Evolutionary conservation across 1,140 invertebrate genomes (phyloP).

Genomic region (Amphibalanus amphitrite): DNA sequence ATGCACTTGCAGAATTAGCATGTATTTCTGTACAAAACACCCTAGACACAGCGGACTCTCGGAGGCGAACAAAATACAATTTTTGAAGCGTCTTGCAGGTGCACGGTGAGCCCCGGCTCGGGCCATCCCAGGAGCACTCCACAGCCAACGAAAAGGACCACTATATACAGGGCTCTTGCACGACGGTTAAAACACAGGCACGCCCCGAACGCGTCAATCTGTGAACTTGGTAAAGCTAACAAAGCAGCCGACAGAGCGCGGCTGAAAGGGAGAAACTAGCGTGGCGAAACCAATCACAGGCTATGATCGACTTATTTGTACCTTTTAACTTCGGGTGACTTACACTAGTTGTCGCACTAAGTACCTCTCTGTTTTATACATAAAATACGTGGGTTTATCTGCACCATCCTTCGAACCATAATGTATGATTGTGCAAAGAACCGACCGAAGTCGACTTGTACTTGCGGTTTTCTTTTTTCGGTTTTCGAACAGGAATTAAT

Average conservation of each 20-base stretch:
- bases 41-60: neutral
- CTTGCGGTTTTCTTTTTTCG: slow-evolving; percentile 1
- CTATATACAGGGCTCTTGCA: slow-evolving; percentile 1
- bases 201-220: neutral
- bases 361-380: slow-evolving; percentile 1
- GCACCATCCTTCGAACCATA: neutral
- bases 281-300: slow-evolving; percentile 1
- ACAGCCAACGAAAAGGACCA: neutral
- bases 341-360: neutral
- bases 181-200: neutral
- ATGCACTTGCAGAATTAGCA: slow-evolving; percentile 1
- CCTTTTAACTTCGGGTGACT: neutral
- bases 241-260: neutral
- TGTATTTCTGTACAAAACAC: slow-evolving; percentile 2
- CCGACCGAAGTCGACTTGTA: neutral
- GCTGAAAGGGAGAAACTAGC: neutral
- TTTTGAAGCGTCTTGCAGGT: neutral
- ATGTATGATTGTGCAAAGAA: slow-evolving; percentile 2
- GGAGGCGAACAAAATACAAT: neutral
- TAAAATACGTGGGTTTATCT: neutral
- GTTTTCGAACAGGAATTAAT: neutral
- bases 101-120: neutral
- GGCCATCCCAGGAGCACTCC: neutral
- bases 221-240: neutral
- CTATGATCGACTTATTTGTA: neutral